Evolutionary conservation across 2,888 invertebrate species (phyloP).

Genomic region (Trissolcus japonicus): DNA sequence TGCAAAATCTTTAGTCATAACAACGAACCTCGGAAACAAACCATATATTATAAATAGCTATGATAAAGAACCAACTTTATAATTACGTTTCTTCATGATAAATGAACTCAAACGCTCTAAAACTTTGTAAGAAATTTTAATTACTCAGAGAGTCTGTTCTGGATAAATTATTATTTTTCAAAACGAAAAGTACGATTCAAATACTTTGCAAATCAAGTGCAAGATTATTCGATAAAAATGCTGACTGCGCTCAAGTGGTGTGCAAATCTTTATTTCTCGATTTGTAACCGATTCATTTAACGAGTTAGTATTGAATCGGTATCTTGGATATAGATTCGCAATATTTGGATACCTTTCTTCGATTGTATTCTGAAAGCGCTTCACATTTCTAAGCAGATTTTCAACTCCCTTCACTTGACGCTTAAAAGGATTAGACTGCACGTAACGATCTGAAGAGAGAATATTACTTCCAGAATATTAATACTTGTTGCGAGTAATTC

Average conservation of each 20-base stretch:
- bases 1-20: conserved; percentile 23
- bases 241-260: conserved; percentile 3
- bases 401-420: conserved; percentile 37
- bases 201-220: conserved; percentile 31
- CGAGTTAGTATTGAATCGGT: conserved; percentile 18
- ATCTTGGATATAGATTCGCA: conserved; percentile 35
- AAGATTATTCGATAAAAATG: conserved; percentile 27
- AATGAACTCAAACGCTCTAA: conserved; percentile 31
- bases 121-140: conserved; percentile 33
- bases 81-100: conserved; percentile 44
- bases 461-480: conserved; percentile 49
- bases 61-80: conserved; percentile 36
- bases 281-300: conserved; percentile 16
- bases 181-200: conserved; percentile 25
- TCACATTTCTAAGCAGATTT: conserved; percentile 34
- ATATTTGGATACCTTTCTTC: conserved; percentile 16
- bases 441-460: conserved; percentile 45
- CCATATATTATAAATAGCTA: conserved; percentile 32
- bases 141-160: conserved; percentile 20
- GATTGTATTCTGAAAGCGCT: conserved; percentile 26
- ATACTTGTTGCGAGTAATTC: conserved; percentile 53
- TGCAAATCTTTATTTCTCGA: conserved; percentile 14
- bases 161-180: conserved; percentile 40
- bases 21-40: conserved; percentile 26
- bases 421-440: conserved; percentile 35